These are phyloP conservation scores for Lepidochitona cinerea DNA, from an alignment of 2,888 invertebrate genomes.

Conservation along the genomic window DNA sequence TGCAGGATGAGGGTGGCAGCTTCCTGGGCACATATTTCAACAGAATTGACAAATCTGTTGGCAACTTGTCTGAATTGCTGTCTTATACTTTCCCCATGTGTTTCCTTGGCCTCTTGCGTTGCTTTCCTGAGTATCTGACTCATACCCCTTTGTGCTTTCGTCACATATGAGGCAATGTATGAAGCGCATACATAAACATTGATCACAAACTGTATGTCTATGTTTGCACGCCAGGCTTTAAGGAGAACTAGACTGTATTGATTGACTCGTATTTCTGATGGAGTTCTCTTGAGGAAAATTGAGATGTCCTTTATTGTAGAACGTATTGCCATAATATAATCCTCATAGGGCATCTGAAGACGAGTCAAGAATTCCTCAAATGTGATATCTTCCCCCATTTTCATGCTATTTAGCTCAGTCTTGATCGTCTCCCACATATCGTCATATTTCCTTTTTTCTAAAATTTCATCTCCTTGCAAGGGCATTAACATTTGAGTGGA, in stretches of 20 bases:
- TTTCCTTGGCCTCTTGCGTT: conserved; percentile 26
- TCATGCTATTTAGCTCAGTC: background rate
- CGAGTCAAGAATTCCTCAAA: background rate
- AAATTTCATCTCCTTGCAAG: background rate
- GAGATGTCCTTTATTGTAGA: background rate
- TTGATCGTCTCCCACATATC: background rate
- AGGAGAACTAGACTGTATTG: no score
- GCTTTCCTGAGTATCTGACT: conserved; percentile 34
- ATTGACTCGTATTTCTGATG: conserved; percentile 19
- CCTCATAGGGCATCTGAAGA: background rate
- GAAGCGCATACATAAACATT: conserved; percentile 39
- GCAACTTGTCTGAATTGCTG: conserved; percentile 34
- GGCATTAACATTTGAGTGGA: background rate
- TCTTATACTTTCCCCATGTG: no score
- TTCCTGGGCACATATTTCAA: conserved; percentile 52
- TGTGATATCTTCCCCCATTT: background rate
- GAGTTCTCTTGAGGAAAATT: conserved; percentile 22
- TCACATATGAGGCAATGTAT: no score
- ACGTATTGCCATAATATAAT: conserved; percentile 8
- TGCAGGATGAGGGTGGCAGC: conserved; percentile 39
- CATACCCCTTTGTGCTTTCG: conserved; percentile 37
- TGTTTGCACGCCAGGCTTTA: conserved; percentile 11
- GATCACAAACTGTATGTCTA: conserved; percentile 22
- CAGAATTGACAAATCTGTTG: conserved; percentile 43
- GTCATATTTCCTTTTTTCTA: no score